Conservation (phyloP, 2,888 invertebrate genomes). For the Oxyteleia sp. region DNA sequence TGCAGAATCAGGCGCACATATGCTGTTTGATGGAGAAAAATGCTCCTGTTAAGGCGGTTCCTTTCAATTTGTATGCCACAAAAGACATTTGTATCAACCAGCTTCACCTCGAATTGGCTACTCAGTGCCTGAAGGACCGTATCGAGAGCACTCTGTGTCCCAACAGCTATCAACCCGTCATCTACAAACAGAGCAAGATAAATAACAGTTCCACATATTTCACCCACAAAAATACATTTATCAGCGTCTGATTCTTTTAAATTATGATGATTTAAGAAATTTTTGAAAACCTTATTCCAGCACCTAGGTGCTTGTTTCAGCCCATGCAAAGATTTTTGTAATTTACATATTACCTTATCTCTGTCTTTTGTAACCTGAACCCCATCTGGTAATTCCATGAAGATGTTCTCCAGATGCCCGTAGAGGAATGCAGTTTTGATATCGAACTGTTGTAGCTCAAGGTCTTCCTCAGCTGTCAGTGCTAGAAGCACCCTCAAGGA, state of each 20-base stretch:
- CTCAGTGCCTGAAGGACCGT: conserved; percentile 27
- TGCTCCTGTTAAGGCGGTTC: conserved; percentile 3
- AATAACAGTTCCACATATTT: conserved; percentile 1
- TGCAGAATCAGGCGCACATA: conserved; percentile 54
- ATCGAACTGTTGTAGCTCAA: conserved; percentile 63
- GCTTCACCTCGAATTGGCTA: conserved; percentile 46
- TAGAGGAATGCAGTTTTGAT: conserved; percentile 65
- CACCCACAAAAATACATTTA: conserved; percentile 32
- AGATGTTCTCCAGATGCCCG: conserved; percentile 62
- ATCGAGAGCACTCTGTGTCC: conserved; percentile 12
- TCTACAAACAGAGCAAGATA: conserved; percentile 35
- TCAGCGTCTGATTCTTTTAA: conserved; percentile 32
- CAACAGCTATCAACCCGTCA: conserved; percentile 29
- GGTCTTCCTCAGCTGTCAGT: conserved; percentile 31
- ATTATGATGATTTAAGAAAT: conserved; percentile 1
- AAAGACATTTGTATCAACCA: conserved; percentile 41
- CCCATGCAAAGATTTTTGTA: conserved; percentile 8
- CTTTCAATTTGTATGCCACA: conserved; percentile 62
- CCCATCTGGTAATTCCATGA: conserved; percentile 51
- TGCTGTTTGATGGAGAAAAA: conserved; percentile 60
- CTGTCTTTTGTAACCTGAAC: conserved; percentile 3
- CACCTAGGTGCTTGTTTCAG: conserved; percentile 18
- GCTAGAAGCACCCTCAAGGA: conserved; percentile 58
- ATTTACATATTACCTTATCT: conserved; percentile 54
- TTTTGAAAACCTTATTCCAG: conserved; percentile 37